Base-by-base conservation (phyloP, 1,140 invertebrate genomes). In the Dendroctonus ponderosae region DNA sequence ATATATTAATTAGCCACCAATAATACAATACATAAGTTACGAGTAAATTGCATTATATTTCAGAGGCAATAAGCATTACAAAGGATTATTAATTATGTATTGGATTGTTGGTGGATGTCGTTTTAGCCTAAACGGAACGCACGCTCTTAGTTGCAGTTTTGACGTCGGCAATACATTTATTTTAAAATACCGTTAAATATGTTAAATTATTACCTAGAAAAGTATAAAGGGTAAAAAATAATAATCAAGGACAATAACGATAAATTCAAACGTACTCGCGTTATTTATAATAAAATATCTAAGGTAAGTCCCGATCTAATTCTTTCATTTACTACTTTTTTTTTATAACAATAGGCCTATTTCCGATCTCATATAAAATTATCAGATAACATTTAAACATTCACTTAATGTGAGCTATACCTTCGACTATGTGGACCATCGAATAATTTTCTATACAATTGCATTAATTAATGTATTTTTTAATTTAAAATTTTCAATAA, bases 1-100 rank as follows among this genome's bases (percentile, higher is more conserved):
- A 61, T 57, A 60, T 54, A 41, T 59, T 65, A 66, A 9, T n/a
- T 56, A 39, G 5, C 6, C 51, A 56, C 51, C 38, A 50, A 58
- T 37, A 52, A 69, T 26, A 7, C 62, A 56, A 64, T 56, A 56
- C 12, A 61, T 61, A 48, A 39, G 9, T 62, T 49, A 67, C 54
- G 37, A 38, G 26, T 12, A 59, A 44, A 50, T 11, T 52, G 7
- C 41, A 41, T 26, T 7, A 8, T 11, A 8, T 37, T 62, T 26
- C n/a, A 14, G 65, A 60, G 63, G 44, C 46, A 52, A 26, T 59
- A 44, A 12, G 9, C 11, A 7, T 12, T 46, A 49, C 11, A 44
- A 14, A 62, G 11, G 11, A 39, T 66, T 9, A 49, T 56, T 50
- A 7, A 40, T 14, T 62, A 52, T 54, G 39, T 42, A 62, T 51